These are phyloP conservation scores for Holothuria leucospilota DNA, from an alignment of 53 echinoderm and acorn worm genomes.

Conservation along the genomic window DNA sequence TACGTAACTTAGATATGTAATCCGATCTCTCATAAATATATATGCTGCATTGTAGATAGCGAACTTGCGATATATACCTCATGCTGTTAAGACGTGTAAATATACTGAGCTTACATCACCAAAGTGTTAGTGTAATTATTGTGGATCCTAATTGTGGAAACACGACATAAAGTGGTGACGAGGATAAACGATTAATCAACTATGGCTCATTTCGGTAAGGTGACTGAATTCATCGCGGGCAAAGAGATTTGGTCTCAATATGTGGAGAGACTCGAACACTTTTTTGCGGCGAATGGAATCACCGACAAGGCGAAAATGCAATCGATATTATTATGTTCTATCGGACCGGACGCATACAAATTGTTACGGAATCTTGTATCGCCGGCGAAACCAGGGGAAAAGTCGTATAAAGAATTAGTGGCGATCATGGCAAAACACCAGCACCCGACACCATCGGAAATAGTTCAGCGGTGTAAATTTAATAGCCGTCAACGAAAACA, in stretches of 20 bases:
- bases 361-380: conserved; percentile 48
- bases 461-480: conserved; percentile 61
- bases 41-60: too few species aligned
- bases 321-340: conserved; percentile 54
- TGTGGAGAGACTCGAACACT: conserved; percentile 54
- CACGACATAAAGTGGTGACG: conserved; percentile 44
- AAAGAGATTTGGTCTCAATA: too few species aligned
- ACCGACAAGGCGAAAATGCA: conserved; percentile 46
- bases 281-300: conserved; percentile 60
- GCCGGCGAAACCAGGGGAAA: conserved; percentile 60
- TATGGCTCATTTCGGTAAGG: conserved; percentile 34
- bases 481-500: conserved; percentile 4
- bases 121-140: too few species aligned
- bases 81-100: too few species aligned
- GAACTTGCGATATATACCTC: too few species aligned
- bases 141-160: too few species aligned
- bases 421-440: conserved; percentile 53
- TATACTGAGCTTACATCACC: too few species aligned
- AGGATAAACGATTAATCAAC: not conserved
- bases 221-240: conserved; percentile 3
- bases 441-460: conserved; percentile 60
- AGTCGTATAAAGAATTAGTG: conserved; percentile 54
- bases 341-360: conserved; percentile 52
- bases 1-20: too few species aligned
- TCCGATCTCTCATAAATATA: too few species aligned